Base-by-base conservation (phyloP, 2,888 invertebrate genomes). In the Dynastes maya region DNA sequence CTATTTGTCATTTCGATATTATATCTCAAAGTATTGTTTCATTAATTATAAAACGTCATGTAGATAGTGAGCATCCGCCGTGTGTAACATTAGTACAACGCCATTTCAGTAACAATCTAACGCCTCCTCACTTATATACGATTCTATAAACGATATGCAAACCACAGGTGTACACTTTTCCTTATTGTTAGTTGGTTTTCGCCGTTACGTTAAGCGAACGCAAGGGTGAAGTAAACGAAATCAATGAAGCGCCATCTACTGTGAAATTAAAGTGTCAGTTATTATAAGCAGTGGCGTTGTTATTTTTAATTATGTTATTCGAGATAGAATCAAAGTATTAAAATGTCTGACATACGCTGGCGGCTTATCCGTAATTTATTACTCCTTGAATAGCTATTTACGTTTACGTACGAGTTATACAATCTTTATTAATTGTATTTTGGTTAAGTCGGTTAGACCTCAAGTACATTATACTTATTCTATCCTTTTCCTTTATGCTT, bases 271-370 rank as follows among this genome's bases (percentile, higher is more conserved):
- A 78, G 78, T 74, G 78, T 78, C 78, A 78, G 78, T 78, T 78
- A 78, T 67, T 68, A 65, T 76, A 78, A 75, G 75, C 75, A 78
- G 78, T 78, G 78, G 78, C 78, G 75, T 78, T 78, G 78, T 78
- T 78, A 75, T 78, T 79, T 81, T 81, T 81, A 81, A 81, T 81
- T 81, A 81, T 81, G 81, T 81, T 81, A 80, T 80, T 77, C 78
- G 72, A 80, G 81, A 81, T 81, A 81, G 76, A 80, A 81, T 81
- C 81, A 76, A 74, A 78, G 78, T 78, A 78, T 78, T 81, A 78
- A 81, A 80, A 81, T 72, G 78, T 74, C 80, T 74, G 79, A 81
- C 81, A 78, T 81, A 78, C 67, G 81, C 77, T 65, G 74, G 77
- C 74, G 79, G 67, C 9, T 80, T 76, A 72, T 75, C 74, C 71